Evolutionary conservation across 2,888 invertebrate species (phyloP).

Genomic region (Apodemia zela): DNA sequence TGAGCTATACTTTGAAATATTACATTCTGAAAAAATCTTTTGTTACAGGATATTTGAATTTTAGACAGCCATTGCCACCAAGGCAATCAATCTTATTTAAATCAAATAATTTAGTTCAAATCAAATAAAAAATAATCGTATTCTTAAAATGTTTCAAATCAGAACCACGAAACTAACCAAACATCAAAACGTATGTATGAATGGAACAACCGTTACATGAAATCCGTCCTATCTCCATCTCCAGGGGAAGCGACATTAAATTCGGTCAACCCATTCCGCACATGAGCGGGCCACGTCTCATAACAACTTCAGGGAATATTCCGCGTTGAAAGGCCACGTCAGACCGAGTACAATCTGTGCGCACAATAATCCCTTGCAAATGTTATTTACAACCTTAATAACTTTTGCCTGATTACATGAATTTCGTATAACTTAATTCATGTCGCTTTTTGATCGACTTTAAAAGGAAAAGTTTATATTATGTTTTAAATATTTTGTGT

Average conservation of each 20-base stretch:
- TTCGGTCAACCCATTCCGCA: constrained; percentile 1
- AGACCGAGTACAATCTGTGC: not conserved
- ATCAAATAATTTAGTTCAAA: too few species aligned
- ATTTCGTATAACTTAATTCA: not conserved
- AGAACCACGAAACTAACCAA: not conserved
- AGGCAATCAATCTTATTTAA: too few species aligned
- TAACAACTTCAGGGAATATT: constrained; percentile 9
- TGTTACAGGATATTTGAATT: too few species aligned
- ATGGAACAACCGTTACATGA: not conserved
- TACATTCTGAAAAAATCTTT: too few species aligned
- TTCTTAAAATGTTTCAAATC: too few species aligned
- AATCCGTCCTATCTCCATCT: not conserved
- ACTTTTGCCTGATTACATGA: not conserved
- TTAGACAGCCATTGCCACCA: too few species aligned
- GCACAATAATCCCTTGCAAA: constrained; percentile 8
- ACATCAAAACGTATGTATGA: not conserved
- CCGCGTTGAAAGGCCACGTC: not conserved
- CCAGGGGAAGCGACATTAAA: not conserved
- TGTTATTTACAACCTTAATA: constrained; percentile 9
- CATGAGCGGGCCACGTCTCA: not conserved
- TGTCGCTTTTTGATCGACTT: not conserved
- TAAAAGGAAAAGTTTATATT: too few species aligned
- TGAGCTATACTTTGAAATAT: too few species aligned
- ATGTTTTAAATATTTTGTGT: too few species aligned
- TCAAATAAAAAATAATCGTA: too few species aligned